A percentile compares a stretch with the other conserved stretches of the same genome.
These are phyloP conservation scores for Gopherus flavomarginatus DNA, from an alignment of 2,113 vertebrate species.

Conservation along the genomic window DNA sequence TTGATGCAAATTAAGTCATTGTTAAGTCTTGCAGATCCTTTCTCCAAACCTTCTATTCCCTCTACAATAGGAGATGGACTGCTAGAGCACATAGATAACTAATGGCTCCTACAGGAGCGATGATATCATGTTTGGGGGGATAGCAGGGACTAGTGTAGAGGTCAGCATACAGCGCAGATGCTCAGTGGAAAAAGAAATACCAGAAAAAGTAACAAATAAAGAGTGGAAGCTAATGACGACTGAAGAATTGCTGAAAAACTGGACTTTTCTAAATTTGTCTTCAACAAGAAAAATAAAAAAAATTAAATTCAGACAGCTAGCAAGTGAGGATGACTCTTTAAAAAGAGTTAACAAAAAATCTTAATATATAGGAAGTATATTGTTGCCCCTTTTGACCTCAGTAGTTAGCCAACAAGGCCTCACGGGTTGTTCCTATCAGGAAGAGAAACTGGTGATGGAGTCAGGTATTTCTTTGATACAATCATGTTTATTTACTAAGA, in stretches of 20 bases:
- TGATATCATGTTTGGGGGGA: rapidly evolving
- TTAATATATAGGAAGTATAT: background rate
- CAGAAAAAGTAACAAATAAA: background rate
- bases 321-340: background rate
- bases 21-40: background rate
- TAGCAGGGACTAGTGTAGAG: background rate
- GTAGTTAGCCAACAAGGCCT: background rate
- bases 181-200: background rate
- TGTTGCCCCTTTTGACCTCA: background rate
- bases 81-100: background rate
- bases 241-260: background rate
- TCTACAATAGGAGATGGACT: background rate
- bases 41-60: background rate
- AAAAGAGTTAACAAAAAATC: background rate
- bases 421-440: background rate
- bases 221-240: background rate
- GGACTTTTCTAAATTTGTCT: background rate
- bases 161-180: background rate
- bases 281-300: background rate
- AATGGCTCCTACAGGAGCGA: background rate
- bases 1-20: background rate
- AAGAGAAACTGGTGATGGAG: background rate
- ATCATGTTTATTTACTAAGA: background rate
- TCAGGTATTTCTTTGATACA: conserved; percentile 22
- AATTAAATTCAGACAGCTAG: background rate